Percentiles rank a stretch among this genome's conserved stretches.
phyloP scores from a whole-genome alignment of 2,888 invertebrate species.

The Volucella zonaria region DNA sequence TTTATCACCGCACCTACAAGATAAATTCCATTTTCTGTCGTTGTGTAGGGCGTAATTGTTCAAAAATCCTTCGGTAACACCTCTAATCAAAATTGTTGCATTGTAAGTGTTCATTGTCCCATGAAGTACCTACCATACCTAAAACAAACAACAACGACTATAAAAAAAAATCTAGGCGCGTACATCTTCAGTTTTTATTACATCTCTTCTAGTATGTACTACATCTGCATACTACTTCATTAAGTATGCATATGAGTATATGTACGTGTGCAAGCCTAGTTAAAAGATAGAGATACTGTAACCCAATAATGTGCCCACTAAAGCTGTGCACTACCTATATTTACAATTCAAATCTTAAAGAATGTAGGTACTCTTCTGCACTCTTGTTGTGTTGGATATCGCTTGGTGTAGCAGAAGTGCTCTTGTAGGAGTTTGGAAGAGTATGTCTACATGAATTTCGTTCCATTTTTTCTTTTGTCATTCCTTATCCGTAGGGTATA shows the following conservation, averaged over 20 bases:
- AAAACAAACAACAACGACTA: not conserved
- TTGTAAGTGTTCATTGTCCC: constrained; percentile 53
- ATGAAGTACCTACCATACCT: constrained; percentile 46
- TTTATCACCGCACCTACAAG: not conserved
- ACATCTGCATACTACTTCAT: not conserved
- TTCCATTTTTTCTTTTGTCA: constrained; percentile 21
- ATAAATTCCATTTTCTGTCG: constrained; percentile 21
- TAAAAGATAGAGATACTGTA: constrained; percentile 17
- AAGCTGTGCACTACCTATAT: constrained; percentile 19
- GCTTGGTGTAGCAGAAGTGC: constrained; percentile 18
- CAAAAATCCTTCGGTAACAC: constrained; percentile 40
- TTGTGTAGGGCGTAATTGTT: not conserved
- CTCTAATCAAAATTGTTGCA: constrained; percentile 17
- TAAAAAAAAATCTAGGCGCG: constrained; percentile 15
- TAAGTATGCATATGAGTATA: constrained; percentile 24
- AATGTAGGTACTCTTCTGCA: constrained; percentile 15
- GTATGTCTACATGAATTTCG: constrained; percentile 7
- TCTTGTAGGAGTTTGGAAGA: not conserved
- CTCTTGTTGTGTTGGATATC: constrained; percentile 33
- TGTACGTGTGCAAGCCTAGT: not conserved
- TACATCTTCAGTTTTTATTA: constrained; percentile 8
- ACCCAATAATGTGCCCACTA: constrained; percentile 41
- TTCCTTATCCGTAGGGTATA: too few relatives aligned
- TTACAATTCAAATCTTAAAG: constrained; percentile 52
- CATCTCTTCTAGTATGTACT: constrained; percentile 14